phyloP scores from a whole-genome alignment of 2,797 vertebrate genomes.

The Channa striata region DNA sequence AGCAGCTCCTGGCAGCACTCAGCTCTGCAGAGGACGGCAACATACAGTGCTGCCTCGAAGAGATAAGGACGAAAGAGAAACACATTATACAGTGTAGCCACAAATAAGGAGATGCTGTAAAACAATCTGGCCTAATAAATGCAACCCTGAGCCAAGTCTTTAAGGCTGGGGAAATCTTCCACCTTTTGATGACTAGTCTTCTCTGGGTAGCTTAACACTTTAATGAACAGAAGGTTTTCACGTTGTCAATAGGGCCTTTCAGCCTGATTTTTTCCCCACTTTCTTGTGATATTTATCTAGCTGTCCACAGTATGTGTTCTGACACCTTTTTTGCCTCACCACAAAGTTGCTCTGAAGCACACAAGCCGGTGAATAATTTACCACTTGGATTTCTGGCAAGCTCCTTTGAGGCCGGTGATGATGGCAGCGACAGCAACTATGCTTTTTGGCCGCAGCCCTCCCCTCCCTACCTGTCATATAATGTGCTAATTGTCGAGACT shows the following conservation, averaged over 20 bases:
- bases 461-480: conserved; percentile 78
- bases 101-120: conserved; percentile 53
- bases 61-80: conserved; percentile 71
- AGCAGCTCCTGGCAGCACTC: conserved; percentile 79
- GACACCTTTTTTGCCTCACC: conserved; percentile 59
- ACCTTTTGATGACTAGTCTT: conserved; percentile 4
- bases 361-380: conserved; percentile 79
- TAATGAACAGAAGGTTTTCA: conserved; percentile 43
- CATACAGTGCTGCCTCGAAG: conserved; percentile 50
- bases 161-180: conserved; percentile 41
- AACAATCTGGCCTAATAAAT: conserved; percentile 45
- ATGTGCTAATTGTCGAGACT: conserved; percentile 81
- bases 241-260: conserved; percentile 31
- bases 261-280: conserved; percentile 18
- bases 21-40: conserved; percentile 63
- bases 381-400: conserved; percentile 63
- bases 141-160: conserved; percentile 36
- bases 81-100: conserved; percentile 52
- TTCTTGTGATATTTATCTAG: conserved; percentile 47
- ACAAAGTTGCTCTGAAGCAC: conserved; percentile 58
- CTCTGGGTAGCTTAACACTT: background rate
- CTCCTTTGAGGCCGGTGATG: conserved; percentile 54
- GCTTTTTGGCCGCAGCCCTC: conserved; percentile 41
- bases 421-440: conserved; percentile 38
- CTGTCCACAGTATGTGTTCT: conserved; percentile 60